Percentiles rank a stretch among this genome's conserved stretches.
These are phyloP conservation scores for Chrysopa pallens DNA, from an alignment of 1,140 invertebrate species.

Conservation along the genomic window DNA sequence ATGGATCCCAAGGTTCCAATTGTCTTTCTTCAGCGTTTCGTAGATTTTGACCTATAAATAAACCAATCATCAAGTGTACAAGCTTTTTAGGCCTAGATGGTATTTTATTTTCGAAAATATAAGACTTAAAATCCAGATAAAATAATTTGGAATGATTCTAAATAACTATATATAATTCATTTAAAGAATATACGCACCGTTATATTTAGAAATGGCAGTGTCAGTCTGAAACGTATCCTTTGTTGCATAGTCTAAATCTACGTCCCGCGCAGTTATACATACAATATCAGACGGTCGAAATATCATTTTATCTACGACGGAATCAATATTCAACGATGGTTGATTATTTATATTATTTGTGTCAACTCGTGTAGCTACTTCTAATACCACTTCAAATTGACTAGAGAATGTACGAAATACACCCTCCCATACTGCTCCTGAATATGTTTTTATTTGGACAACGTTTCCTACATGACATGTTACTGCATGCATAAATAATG, in stretches of 20 bases:
- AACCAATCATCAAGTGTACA: no score
- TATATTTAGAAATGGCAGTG: constrained; percentile 48
- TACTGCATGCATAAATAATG: constrained; percentile 69
- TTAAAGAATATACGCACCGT: constrained; percentile 29
- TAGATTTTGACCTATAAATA: constrained; percentile 33
- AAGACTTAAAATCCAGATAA: no score
- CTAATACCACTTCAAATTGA: constrained; percentile 52
- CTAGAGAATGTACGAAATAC: constrained; percentile 73
- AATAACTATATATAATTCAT: no score
- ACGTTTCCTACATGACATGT: constrained; percentile 65
- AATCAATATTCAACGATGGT: constrained; percentile 37
- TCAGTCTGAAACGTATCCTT: constrained; percentile 75
- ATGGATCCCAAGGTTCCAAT: constrained; percentile 74
- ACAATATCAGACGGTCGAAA: constrained; percentile 71
- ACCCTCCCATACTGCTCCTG: constrained; percentile 67
- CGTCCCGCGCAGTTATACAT: constrained; percentile 55
- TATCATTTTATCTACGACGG: constrained; percentile 64
- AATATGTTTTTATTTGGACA: constrained; percentile 63
- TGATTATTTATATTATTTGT: constrained; percentile 29
- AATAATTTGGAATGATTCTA: no score
- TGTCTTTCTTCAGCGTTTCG: constrained; percentile 46
- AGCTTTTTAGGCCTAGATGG: no score
- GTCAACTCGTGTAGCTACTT: constrained; percentile 66
- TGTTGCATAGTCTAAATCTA: constrained; percentile 75
- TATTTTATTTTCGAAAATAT: no score